Base-by-base conservation (phyloP, 2,113 vertebrate genomes). In the Syngnathus scovelli region DNA sequence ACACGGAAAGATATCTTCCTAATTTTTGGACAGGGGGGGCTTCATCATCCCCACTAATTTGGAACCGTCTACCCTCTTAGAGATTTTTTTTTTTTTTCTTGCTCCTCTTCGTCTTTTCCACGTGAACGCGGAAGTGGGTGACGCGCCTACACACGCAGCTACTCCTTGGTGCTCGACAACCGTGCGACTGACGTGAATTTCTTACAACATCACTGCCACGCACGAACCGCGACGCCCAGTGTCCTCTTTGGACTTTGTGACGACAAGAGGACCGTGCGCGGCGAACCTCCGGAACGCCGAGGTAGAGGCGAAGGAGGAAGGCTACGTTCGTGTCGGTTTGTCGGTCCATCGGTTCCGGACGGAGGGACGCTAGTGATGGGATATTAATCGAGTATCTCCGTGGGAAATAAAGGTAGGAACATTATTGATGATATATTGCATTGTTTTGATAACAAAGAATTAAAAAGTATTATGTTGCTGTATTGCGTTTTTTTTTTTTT, bases 111-210 rank as follows among this genome's bases (percentile, higher is more conserved):
- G 5, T 43, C 36, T 61, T 27, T 60, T 80, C 74, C 69, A 76
- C 71, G 68, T 73, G 71, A 85, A 90, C 80, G 77, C 90, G 90
- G 91, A 92, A 92, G 91, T 91, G 73, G 6, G 79, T 86, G 84
- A 88, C 89, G 89, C 85, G 85, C 74, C 60, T 54, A 55, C 61
- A 68, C 78, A 69, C 70, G 74, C 82, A 80, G 80, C 74, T 83
- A 78, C 68, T 78, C 80, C 51, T 83, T 69, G 68, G 80, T 67
- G 68, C 67, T 56, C 12, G 55, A 58, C 27, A 6, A 58, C 10
- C 13, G 55, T 36, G 13, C 27, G 55, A 8, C 23, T 58, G 55
- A 58, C 55, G 55, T 58, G 55, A 7, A 18, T 58, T 36, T 58
- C 27, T 8, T 18, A 16, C 61, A 38, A 69, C 62, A 21, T 51